Base-by-base conservation (phyloP, 2,797 vertebrate genomes). In the Petrocephalus schoutedeni region DNA sequence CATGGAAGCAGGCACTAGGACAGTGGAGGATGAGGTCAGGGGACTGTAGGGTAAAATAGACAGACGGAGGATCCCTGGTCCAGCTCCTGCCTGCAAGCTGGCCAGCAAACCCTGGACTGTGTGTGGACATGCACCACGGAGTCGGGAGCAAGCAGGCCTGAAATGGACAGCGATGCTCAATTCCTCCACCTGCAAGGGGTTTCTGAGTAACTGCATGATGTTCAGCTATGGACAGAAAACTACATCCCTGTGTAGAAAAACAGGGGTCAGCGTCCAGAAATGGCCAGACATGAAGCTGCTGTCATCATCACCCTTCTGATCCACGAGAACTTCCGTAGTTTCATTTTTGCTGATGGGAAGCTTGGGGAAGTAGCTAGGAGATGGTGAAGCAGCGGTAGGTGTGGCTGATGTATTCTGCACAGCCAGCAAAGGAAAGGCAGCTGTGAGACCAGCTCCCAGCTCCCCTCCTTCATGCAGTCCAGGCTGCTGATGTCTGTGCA, bases 11-110 rank as follows among this genome's bases (percentile, higher is more conserved):
- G 89, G 93, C 88, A 93, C 94, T 89, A 96, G 95, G 92, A 94
- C 95, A 0, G 93, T 98, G 91, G 95, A 97, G 88, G 97, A 98
- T 89, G 97, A 99, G 93, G 92, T 96, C 89, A 97, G 96, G 96
- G 94, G 96, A 64, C 93, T 96, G 12, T 97, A 92, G 51, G 41
- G 28, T n/a, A 14, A 12, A 0, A 36, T 23, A 9, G 19, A 4
- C 32, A 16, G 16, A 10, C 1, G 14, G 41, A 23, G n/a, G 41
- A 57, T 14, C 54, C 54, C 23, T 58, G 53, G 58, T 57, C 58
- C 19, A 23, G n/a, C 49, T 57, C 21, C 54, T 8, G 14, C 53
- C 51, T 85, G 21, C 32, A 41, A n/a, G 21, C 23, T 19, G 23
- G 84, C 53, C 53, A 16, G 53, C 10, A 54, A 16, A 56, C 51